Percentiles rank a stretch among this genome's conserved stretches.
Evolutionary conservation across 1,140 invertebrate genomes (phyloP).

Genomic region (Drosophila lacteicornis): DNA sequence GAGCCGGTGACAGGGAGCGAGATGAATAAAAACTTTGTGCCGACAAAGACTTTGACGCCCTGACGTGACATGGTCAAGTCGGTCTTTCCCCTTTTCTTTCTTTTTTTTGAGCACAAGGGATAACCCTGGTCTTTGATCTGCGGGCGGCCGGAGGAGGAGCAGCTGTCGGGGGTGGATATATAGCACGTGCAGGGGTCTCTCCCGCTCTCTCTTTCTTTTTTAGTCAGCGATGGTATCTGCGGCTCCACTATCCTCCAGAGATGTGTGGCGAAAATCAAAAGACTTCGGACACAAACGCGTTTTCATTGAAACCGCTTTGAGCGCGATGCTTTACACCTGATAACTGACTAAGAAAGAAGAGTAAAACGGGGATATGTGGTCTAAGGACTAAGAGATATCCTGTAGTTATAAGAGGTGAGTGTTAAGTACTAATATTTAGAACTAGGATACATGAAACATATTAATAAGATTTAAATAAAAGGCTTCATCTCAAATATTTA

Average conservation of each 20-base stretch:
- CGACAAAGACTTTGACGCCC: constrained; percentile 57
- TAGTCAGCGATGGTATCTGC: constrained; percentile 55
- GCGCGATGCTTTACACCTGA: constrained; percentile 81
- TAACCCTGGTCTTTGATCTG: constrained; percentile 59
- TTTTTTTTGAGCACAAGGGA: constrained; percentile 36
- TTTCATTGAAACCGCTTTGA: constrained; percentile 58
- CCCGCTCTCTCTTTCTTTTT: not conserved
- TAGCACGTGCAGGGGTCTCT: constrained; percentile 33
- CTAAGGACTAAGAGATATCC: not conserved
- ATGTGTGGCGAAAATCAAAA: constrained; percentile 60
- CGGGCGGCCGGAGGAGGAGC: constrained; percentile 17
- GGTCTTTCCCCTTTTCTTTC: constrained; percentile 5
- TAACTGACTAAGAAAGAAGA: constrained; percentile 50
- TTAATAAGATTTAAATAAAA: not conserved
- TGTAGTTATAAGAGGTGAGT: no score
- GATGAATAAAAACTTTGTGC: constrained; percentile 9
- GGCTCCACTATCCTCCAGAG: constrained; percentile 38
- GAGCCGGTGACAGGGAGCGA: constrained; percentile 58
- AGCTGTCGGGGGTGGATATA: constrained; percentile 32
- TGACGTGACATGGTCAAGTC: constrained; percentile 61
- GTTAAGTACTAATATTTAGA: no score
- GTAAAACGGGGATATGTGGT: constrained; percentile 10
- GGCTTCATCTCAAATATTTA: no score
- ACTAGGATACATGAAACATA: no score
- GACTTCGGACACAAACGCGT: constrained; percentile 77